Conservation (phyloP, 2,888 invertebrate genomes). For the Drosophila anomelani region DNA sequence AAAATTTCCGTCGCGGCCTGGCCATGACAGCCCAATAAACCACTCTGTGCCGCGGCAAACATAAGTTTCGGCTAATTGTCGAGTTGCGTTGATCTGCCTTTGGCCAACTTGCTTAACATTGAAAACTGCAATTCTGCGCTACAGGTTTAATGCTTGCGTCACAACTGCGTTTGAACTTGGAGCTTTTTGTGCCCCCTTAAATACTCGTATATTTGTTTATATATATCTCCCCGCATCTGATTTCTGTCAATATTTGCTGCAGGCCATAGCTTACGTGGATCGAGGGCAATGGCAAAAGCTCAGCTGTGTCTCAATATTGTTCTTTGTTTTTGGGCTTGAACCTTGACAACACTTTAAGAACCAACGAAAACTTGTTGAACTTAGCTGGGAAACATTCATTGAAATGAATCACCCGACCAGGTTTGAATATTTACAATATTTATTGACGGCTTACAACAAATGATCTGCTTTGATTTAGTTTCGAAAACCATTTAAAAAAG, state of each 20-base stretch:
- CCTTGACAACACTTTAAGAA: conserved; percentile 27
- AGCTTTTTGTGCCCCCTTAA: conserved; percentile 44
- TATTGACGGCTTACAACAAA: neutral
- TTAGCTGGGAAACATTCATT: conserved; percentile 5
- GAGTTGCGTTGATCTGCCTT: conserved; percentile 35
- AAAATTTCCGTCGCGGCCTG: conserved; percentile 43
- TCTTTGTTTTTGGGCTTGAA: conserved; percentile 22
- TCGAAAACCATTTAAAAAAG: neutral
- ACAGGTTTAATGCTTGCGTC: conserved; percentile 44
- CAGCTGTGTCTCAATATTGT: conserved; percentile 10
- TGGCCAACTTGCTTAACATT: conserved; percentile 59
- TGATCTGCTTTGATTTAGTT: neutral
- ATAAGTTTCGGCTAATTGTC: conserved; percentile 40
- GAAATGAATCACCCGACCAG: neutral
- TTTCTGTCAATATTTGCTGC: conserved; percentile 30
- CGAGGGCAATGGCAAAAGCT: conserved; percentile 24
- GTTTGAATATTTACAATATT: neutral
- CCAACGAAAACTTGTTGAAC: conserved; percentile 16
- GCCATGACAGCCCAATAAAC: conserved; percentile 56
- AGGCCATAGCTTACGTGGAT: conserved; percentile 7
- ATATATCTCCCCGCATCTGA: conserved; percentile 1
- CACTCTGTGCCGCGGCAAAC: conserved; percentile 38
- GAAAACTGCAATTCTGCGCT: conserved; percentile 58
- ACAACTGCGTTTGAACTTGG: conserved; percentile 59
- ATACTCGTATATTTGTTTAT: neutral